Evolutionary conservation across 2,888 invertebrate genomes (phyloP), one percentile per base, ranked within the genome.

Genomic region (Apamea sordens): DNA sequence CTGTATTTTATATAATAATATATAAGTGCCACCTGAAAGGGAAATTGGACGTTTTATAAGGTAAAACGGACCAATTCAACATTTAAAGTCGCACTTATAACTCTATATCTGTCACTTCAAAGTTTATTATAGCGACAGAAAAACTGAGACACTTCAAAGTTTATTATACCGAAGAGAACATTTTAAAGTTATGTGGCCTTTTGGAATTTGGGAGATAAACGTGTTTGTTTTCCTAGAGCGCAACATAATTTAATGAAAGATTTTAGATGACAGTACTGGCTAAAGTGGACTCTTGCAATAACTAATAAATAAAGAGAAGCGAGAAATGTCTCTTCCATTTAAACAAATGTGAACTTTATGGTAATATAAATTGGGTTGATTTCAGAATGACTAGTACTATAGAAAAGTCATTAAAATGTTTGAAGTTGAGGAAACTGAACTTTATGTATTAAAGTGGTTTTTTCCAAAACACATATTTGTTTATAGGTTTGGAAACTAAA

Each of bases 131-230:
- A 67, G 44, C 32, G 61, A 79, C 59, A 74, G 79, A 67, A 67
- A 74, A 13, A 47, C 47, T 47, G 5, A 47, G 41, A 41, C 36
- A 41, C 47, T 41, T 15, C 32, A 36, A 32, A 59, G n/a, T 50
- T 3, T 21, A 18, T 32, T 13, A 15, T 10, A 67, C 32, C 32
- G 61, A 79, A 74, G 79, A 67, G 61, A 73, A 47, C 47, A 2
- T 11, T 3, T 15, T 32, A 18, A 32, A 79, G 15, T 79, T 73
- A 67, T 44, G 74, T 67, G 79, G n/a, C 74, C n/a, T 68, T 67
- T 68, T 32, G n/a, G 50, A 79, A 79, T 79, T 72, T 24, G 18
- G 15, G 56, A 56, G 28, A 73, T 73, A 79, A 47, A 78, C 13
- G 64, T 79, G 24, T 72, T 78, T 64, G 8, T 78, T 78, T 71